phyloP scores from a whole-genome alignment of 1,140 invertebrate genomes.

The Diploscapter pachys region DNA sequence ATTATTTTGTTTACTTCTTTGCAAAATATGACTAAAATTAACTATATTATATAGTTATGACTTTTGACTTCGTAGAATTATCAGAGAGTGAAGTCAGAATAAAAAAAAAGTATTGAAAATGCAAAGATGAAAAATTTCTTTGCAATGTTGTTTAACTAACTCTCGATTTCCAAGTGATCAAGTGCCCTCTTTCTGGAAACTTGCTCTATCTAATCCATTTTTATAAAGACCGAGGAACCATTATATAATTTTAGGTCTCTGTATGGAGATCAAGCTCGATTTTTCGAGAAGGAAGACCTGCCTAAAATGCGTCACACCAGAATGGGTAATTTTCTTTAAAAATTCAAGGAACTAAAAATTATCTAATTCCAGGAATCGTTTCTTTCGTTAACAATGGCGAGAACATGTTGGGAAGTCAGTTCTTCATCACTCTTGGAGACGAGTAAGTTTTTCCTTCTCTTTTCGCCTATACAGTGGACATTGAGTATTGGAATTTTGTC shows the following conservation, averaged over 20 bases:
- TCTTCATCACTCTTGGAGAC: constrained; percentile 87
- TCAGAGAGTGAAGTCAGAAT: no score
- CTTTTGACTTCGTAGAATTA: no score
- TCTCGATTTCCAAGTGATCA: no score
- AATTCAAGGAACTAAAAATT: no score
- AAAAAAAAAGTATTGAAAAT: background rate
- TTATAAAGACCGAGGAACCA: no score
- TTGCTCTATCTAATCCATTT: no score
- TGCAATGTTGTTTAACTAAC: constrained; percentile 26
- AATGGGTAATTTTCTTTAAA: constrained; percentile 46
- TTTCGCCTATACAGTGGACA: no score
- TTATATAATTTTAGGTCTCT: constrained; percentile 1
- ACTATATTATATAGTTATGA: no score
- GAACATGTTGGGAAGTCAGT: constrained; percentile 85
- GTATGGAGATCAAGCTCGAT: constrained; percentile 78
- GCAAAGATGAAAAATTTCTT: background rate
- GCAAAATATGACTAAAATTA: no score
- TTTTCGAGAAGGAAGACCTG: constrained; percentile 83
- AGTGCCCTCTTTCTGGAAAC: no score
- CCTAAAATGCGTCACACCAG: constrained; percentile 86
- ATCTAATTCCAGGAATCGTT: constrained; percentile 68
- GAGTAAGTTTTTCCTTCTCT: background rate
- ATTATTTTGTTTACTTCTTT: background rate
- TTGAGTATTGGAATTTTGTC: no score
- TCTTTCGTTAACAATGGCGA: constrained; percentile 94